Base-by-base conservation (phyloP, 2,113 vertebrate species). In the Calonectris borealis region DNA sequence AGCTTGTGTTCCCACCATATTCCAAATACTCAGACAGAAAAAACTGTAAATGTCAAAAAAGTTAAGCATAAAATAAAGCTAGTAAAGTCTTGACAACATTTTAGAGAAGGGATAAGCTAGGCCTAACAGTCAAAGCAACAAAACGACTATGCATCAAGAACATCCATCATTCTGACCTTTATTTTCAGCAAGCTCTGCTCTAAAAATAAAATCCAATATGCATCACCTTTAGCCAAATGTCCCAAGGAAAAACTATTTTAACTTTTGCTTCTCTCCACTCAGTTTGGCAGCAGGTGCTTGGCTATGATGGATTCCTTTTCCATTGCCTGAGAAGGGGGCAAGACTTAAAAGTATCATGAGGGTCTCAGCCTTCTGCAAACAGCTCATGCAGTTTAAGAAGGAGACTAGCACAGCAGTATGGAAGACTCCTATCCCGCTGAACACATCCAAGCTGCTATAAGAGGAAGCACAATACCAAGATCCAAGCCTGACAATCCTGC, bases 61-160 rank as follows among this genome's bases (percentile, higher is more conserved):
- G 1, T 36, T 65, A 55, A 71, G 22, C 29, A 81, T 68, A 79
- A 96, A 87, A 80, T 61, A 94, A 58, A 87, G 25, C 34, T 71
- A 87, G 19, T 51, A 31, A 80, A 71, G 13, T 48, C 29, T 27
- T 86, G 68, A 78, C 84, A 94, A 57, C 11, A 44, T 61, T 94
- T 70, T 32, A 86, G 21, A 73, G 34, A 93, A 79, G 48, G 13
- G 21, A 26, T 79, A 80, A 61, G 40, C 32, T 80, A 70, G 49
- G n/a, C 19, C 48, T 82, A 96, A 94, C 36, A 92, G 62, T 77
- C 68, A 94, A 93, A 91, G 26, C 42, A 85, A 72, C 20, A 90
- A 85, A 90, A 86, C 16, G 1, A 78, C 54, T 42, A 42, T 7
- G 32, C 5, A 42, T 85, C 51, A 87, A 86, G 86, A 83, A 4